These are phyloP conservation scores for Motacilla tschutschensis DNA, from an alignment of 2,113 vertebrate genomes.

Conservation along the genomic window DNA sequence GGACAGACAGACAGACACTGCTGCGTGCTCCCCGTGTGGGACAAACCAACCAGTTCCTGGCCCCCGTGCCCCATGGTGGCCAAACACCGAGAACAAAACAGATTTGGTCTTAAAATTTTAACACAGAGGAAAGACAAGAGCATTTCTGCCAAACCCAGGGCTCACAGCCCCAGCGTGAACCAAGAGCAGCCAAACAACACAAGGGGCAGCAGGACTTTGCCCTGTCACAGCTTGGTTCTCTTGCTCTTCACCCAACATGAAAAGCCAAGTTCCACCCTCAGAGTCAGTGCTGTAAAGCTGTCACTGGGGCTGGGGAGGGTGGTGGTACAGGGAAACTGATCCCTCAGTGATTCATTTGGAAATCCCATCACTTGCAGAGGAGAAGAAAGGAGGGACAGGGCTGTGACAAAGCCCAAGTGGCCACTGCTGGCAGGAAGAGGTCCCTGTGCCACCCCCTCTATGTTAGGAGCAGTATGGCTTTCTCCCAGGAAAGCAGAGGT, in stretches of 20 bases:
- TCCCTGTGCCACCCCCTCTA: background rate
- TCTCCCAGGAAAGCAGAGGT: background rate
- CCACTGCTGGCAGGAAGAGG: background rate
- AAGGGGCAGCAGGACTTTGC: background rate
- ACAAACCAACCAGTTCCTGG: background rate
- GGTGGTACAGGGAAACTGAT: background rate
- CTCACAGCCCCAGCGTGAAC: accelerated
- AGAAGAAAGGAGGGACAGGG: background rate
- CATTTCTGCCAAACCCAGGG: background rate
- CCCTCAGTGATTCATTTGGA: background rate
- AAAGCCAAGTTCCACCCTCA: background rate
- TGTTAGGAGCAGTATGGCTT: background rate
- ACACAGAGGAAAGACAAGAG: background rate
- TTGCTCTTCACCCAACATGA: background rate
- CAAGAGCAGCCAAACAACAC: background rate
- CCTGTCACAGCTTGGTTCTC: accelerated
- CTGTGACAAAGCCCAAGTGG: background rate
- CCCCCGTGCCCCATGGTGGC: accelerated
- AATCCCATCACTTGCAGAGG: background rate
- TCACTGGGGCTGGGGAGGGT: background rate
- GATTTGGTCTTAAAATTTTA: conserved; percentile 23
- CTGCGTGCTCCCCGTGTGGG: accelerated
- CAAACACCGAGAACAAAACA: background rate
- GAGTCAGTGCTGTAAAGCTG: background rate
- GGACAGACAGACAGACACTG: background rate